These are phyloP conservation scores for Potamilus streckersoni DNA, from an alignment of 1,140 invertebrate species.

Conservation along the genomic window DNA sequence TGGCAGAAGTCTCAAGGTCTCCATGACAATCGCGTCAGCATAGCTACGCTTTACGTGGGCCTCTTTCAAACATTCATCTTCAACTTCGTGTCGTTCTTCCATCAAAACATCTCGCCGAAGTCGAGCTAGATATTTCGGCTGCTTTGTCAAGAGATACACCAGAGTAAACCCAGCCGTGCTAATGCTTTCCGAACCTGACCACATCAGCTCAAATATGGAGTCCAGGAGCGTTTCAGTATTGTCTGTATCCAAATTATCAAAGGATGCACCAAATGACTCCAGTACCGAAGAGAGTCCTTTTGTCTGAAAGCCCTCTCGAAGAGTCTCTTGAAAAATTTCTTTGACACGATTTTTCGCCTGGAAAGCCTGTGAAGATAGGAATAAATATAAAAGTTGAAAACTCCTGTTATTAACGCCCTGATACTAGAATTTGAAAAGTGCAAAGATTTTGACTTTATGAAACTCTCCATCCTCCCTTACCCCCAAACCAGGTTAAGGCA, in stretches of 20 bases:
- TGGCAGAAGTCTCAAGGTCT: constrained; percentile 32
- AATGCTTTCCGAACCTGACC: constrained; percentile 10
- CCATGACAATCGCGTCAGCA: constrained; percentile 36
- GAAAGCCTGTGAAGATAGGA: constrained; percentile 8
- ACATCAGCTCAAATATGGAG: constrained; percentile 19
- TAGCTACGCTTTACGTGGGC: constrained; percentile 21
- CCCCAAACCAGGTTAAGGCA: too few species aligned
- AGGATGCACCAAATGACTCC: too few species aligned
- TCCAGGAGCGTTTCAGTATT: constrained; percentile 3
- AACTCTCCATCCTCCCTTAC: too few species aligned
- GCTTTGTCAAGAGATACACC: constrained; percentile 2
- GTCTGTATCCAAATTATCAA: not conserved
- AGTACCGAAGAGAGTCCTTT: too few species aligned
- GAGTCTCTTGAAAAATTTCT: too few species aligned
- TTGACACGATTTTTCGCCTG: constrained; percentile 10
- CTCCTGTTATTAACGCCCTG: too few species aligned
- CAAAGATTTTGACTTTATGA: too few species aligned
- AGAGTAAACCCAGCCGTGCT: constrained; percentile 15
- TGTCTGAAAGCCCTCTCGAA: too few species aligned
- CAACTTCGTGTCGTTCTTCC: too few species aligned
- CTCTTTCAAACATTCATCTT: not conserved
- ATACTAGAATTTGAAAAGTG: too few species aligned
- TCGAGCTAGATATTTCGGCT: constrained; percentile 3
- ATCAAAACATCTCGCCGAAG: constrained; percentile 3
- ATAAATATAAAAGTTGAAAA: too few species aligned